Conservation (phyloP, 1,140 invertebrate species). For the Cephus cinctus region DNA sequence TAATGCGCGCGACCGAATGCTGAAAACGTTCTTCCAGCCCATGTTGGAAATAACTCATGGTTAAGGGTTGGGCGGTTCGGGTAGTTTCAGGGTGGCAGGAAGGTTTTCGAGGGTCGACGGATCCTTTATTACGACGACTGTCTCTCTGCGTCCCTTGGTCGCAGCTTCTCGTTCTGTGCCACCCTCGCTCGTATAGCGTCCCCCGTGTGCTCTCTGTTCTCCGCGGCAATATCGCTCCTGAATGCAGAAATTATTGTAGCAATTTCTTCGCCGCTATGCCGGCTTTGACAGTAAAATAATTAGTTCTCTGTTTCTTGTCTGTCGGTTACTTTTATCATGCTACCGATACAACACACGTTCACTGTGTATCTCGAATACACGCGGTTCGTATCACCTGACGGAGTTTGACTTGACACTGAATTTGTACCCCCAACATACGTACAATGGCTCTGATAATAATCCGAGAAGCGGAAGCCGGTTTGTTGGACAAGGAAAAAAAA, state of each 20-base stretch:
- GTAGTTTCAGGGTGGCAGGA: constrained; percentile 6
- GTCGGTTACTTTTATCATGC: no score
- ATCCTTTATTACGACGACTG: constrained; percentile 36
- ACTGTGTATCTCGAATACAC: no score
- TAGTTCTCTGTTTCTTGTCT: no score
- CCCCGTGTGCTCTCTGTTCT: neutral
- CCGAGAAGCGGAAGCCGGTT: no score
- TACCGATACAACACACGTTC: no score
- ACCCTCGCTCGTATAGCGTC: constrained; percentile 6
- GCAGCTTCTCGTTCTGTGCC: constrained; percentile 2
- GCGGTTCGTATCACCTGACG: no score
- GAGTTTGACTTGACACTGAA: no score
- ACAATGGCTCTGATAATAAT: no score
- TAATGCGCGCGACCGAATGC: neutral
- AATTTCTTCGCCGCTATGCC: neutral
- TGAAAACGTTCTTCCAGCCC: constrained; percentile 6
- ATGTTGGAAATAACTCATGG: constrained; percentile 9
- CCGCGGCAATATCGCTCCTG: neutral
- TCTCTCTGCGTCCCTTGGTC: no score
- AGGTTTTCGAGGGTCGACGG: constrained; percentile 28
- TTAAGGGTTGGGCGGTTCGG: neutral
- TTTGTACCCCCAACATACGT: no score
- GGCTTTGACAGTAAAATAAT: no score
- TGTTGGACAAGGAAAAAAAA: no score
- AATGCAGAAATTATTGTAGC: neutral